Evolutionary conservation across 2,113 vertebrate genomes (phyloP), one percentile per base, ranked within the genome.

Genomic region (Neolamprologus kungweensis): DNA sequence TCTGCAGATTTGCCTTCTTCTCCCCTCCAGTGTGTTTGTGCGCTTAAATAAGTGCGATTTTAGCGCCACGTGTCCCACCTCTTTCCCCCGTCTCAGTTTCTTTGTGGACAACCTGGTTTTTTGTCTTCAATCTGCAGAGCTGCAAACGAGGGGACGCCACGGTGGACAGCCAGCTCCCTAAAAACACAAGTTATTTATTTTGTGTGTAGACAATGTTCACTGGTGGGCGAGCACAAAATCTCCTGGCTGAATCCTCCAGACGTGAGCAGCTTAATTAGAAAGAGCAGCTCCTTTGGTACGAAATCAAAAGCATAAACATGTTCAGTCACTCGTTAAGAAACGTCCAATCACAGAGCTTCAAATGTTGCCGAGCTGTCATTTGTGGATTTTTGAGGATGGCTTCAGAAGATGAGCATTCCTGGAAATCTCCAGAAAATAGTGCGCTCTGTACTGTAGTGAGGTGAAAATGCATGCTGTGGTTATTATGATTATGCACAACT

Each of bases 91-190:
- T 35, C n/a, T 73, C 40, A 21, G 28, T 21, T 7, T 40, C 31
- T 73, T 58, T 50, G 28, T 7, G 5, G 6, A 31, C 81, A 23
- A 21, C 40, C 40, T 23, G 54, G 2, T 2, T 63, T n/a, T 35
- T 55, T 6, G 12, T 57, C 50, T 45, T 57, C 11, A 7, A 4
- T 23, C 53, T 83, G 40, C 5, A 31, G 33, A 28, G 65, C 37
- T 16, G 37, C 0, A 71, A 9, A 71, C 2, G 5, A 71, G 37
- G 37, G 5, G 35, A 71, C 7, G 37, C 0, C 11, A 42, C 1
- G 5, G 35, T 26, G 68, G 40, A 10, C 68, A 26, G 14, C 40
- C 0, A 2, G 40, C 68, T 17, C 23, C 14, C 40, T 28, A 17
- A 28, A 73, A 47, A 73, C 17, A 17, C 5, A 45, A 73, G 9